phyloP scores from a whole-genome alignment of 1,140 invertebrate genomes.

The Philaenus spumarius region DNA sequence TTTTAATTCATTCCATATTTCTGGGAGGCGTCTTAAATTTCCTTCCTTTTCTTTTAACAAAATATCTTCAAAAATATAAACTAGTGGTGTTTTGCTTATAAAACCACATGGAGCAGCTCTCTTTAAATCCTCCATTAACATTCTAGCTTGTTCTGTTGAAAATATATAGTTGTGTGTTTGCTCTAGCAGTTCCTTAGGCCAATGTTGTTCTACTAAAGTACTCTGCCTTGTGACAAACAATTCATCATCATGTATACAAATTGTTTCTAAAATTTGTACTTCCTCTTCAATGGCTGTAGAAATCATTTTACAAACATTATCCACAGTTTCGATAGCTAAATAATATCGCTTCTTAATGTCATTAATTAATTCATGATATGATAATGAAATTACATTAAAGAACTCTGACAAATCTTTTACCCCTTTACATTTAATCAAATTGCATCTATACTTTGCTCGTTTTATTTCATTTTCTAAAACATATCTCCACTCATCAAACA shows the following conservation, averaged over 20 bases:
- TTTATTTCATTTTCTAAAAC: constrained; percentile 46
- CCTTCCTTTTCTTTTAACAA: constrained; percentile 42
- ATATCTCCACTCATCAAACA: constrained; percentile 17
- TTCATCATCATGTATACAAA: constrained; percentile 42
- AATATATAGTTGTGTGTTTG: neutral
- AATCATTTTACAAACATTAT: constrained; percentile 46
- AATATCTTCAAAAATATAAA: constrained; percentile 51
- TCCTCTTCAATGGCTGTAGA: constrained; percentile 48
- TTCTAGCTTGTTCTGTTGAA: constrained; percentile 39
- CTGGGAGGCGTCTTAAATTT: constrained; percentile 41
- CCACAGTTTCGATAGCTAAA: constrained; percentile 47
- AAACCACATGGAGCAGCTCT: constrained; percentile 46
- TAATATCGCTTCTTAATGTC: constrained; percentile 35
- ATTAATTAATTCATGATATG: neutral
- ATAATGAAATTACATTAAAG: neutral
- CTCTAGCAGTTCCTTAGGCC: constrained; percentile 28
- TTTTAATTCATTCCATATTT: constrained; percentile 44
- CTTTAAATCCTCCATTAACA: constrained; percentile 43
- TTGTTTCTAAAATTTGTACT: constrained; percentile 39
- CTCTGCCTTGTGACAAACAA: constrained; percentile 32
- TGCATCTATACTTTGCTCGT: constrained; percentile 41
- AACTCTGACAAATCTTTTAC: constrained; percentile 37
- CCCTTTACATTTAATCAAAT: constrained; percentile 38
- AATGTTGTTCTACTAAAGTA: constrained; percentile 27
- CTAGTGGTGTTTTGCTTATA: constrained; percentile 43